Percentiles rank a stretch among this genome's conserved stretches.
Evolutionary conservation across 2,113 vertebrate species (phyloP).

Genomic region (Aepyceros melampus): DNA sequence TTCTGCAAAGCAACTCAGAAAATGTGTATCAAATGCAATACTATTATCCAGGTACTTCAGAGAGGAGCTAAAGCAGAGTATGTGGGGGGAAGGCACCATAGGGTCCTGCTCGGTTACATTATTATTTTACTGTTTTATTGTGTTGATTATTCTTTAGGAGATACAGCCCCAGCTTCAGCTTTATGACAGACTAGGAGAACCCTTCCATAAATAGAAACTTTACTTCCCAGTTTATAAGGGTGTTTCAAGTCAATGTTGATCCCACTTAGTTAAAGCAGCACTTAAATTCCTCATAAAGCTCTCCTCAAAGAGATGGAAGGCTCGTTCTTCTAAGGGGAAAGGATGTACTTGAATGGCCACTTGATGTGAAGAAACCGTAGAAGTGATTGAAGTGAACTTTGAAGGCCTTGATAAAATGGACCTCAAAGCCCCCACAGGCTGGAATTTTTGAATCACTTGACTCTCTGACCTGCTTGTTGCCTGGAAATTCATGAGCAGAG

Average conservation of each 20-base stretch:
- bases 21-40: not conserved
- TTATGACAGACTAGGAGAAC: not conserved
- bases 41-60: not conserved
- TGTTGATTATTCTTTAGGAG: not conserved
- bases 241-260: not conserved
- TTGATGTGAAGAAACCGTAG: not conserved
- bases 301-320: not conserved
- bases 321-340: not conserved
- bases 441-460: not conserved
- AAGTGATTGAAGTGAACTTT: not conserved
- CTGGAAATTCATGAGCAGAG: not conserved
- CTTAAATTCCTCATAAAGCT: not conserved
- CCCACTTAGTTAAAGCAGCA: not conserved
- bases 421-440: not conserved
- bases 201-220: constrained; percentile 2
- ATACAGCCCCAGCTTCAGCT: not conserved
- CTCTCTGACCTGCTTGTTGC: not conserved
- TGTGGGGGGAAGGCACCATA: not conserved
- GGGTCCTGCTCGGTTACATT: not conserved
- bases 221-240: not conserved
- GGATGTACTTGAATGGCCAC: not conserved
- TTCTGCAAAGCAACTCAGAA: not conserved
- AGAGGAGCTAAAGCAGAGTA: not conserved
- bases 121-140: not conserved
- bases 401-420: not conserved